These are phyloP conservation scores for Antrozous pallidus DNA, from an alignment of 2,797 vertebrate species.

Conservation along the genomic window DNA sequence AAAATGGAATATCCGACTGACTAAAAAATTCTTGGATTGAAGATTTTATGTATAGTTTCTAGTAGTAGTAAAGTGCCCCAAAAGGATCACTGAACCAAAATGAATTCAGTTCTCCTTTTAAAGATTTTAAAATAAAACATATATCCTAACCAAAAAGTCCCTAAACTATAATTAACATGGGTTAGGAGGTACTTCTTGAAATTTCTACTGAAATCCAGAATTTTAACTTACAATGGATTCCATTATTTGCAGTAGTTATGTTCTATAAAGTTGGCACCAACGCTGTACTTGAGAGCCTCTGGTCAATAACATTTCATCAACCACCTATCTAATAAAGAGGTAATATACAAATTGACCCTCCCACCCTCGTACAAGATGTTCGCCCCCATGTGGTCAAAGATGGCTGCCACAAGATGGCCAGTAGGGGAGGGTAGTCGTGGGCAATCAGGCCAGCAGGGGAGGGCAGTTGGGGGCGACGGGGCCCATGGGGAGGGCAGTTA, in stretches of 20 bases:
- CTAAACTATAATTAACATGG: constrained; percentile 44
- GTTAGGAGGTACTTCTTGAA: constrained; percentile 38
- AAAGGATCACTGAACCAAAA: constrained; percentile 41
- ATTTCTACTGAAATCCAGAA: constrained; percentile 50
- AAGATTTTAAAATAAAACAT: neutral
- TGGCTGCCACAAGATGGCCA: too few relatives aligned
- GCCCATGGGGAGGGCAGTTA: too few relatives aligned
- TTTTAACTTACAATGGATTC: constrained; percentile 63
- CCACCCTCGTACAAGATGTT: too few relatives aligned
- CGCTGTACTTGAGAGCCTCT: constrained; percentile 45
- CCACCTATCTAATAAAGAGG: neutral
- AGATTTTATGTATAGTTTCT: constrained; percentile 15
- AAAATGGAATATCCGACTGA: neutral
- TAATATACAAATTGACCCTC: too few relatives aligned
- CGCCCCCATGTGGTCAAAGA: too few relatives aligned
- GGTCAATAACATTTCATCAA: constrained; percentile 48
- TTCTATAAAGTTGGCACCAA: constrained; percentile 56
- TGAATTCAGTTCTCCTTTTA: constrained; percentile 34
- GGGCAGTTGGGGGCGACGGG: too few relatives aligned
- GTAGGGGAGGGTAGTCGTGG: too few relatives aligned
- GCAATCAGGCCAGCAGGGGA: too few relatives aligned
- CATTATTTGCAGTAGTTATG: constrained; percentile 41
- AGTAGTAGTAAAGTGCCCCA: constrained; percentile 56
- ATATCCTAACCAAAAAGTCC: neutral
- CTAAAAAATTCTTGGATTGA: neutral